These are phyloP conservation scores for Limnephilus marmoratus DNA, from an alignment of 2,888 invertebrate genomes.

Conservation along the genomic window DNA sequence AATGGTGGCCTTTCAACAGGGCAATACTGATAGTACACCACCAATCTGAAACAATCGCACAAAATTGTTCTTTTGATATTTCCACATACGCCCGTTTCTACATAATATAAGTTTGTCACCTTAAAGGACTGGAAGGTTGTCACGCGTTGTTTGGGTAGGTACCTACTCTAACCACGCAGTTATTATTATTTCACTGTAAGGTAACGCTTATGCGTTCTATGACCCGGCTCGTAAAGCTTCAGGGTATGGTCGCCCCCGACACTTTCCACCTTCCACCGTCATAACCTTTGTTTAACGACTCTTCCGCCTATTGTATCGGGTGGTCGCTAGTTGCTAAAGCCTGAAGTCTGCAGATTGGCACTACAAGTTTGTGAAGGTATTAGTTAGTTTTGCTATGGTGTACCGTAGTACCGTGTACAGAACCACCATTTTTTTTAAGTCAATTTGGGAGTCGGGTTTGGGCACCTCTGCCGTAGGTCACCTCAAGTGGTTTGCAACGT, in stretches of 20 bases:
- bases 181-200: not conserved
- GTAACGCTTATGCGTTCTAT: not conserved
- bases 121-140: not conserved
- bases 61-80: not conserved
- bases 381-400: too few relatives aligned
- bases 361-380: too few relatives aligned
- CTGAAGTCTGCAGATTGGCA: too few relatives aligned
- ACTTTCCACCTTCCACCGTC: not conserved
- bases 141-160: not conserved
- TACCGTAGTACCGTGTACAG: too few relatives aligned
- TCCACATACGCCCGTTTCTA: not conserved
- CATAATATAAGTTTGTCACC: too few relatives aligned
- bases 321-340: not conserved
- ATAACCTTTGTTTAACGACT: not conserved
- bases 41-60: too few relatives aligned
- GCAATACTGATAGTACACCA: too few relatives aligned
- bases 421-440: too few relatives aligned
- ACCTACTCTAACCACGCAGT: not conserved
- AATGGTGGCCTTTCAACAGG: too few relatives aligned
- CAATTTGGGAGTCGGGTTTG: too few relatives aligned
- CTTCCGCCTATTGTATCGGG: conserved; percentile 2
- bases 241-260: not conserved
- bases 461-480: too few relatives aligned
- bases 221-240: not conserved
- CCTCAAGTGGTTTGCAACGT: too few relatives aligned